A percentile compares a stretch with the other conserved stretches of the same genome.
Conservation (phyloP, 2,113 vertebrate genomes). For the Gasterosteus nipponicus region DNA sequence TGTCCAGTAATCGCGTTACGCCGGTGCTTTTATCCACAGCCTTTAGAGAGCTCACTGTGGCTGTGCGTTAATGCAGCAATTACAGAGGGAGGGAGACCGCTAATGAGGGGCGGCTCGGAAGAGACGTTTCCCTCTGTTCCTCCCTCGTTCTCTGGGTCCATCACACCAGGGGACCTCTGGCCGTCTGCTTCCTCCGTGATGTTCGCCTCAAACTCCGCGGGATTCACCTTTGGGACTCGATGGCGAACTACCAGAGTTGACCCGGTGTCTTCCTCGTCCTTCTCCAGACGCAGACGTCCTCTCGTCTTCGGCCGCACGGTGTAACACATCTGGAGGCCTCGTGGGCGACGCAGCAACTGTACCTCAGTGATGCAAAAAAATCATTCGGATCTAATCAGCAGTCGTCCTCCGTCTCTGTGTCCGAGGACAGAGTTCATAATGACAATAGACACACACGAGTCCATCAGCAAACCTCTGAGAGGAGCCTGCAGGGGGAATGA, state of each 20-base stretch:
- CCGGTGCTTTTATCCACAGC: slow-evolving; percentile 18
- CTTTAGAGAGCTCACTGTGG: slow-evolving; percentile 28
- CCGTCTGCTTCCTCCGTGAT: background rate
- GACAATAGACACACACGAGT: slow-evolving; percentile 22
- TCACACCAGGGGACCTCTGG: background rate
- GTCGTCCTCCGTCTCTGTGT: background rate
- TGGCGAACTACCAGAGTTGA: too few species aligned
- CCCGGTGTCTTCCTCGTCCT: too few species aligned
- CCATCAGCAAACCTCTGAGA: slow-evolving; percentile 16
- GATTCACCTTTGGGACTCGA: too few species aligned
- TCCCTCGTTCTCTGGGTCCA: slow-evolving; percentile 8
- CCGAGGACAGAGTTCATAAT: slow-evolving; percentile 23
- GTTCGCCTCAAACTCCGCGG: too few species aligned
- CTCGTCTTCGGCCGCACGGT: background rate
- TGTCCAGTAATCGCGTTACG: slow-evolving; percentile 18
- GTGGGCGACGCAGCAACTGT: background rate
- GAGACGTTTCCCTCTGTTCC: slow-evolving; percentile 30
- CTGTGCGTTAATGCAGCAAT: slow-evolving; percentile 31
- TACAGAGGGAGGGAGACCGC: slow-evolving; percentile 12
- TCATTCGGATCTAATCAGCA: slow-evolving; percentile 23
- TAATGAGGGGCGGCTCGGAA: slow-evolving; percentile 35
- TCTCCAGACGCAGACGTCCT: too few species aligned
- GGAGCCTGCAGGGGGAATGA: slow-evolving; percentile 18
- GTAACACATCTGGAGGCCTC: slow-evolving; percentile 40
- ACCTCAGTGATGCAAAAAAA: slow-evolving; percentile 31